Evolutionary conservation across 2,113 vertebrate genomes (phyloP), one percentile per base, ranked within the genome.

Genomic region (Aix galericulata): DNA sequence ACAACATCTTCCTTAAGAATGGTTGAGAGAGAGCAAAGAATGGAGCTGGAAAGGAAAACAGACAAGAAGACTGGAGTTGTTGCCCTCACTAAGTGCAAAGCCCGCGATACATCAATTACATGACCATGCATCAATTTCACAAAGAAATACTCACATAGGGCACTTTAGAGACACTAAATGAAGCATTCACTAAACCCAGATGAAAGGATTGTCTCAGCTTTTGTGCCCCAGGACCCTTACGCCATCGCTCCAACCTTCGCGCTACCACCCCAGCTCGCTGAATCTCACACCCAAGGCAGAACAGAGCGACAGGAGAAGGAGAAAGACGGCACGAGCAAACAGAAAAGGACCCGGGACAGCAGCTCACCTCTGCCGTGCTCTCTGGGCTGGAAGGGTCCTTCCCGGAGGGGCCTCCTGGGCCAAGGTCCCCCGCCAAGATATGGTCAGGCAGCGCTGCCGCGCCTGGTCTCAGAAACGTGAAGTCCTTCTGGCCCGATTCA

Each of bases 361-460:
- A 59, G 53, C 91, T 95, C 81, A 97, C 95, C 94, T 92, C 79
- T 18, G 25, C n/a, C 6, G 60, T 92, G 29, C 22, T 58, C 22
- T 16, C 52, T 5, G 63, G 7, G 22, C 36, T 52, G 7, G 56
- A 16, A 63, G 21, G 10, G 11, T 86, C 82, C 34, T 64, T 88
- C 22, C 6, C 38, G 22, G 66, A 82, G 6, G 22, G 55, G 93
- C 22, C 25, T 17, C 34, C 81, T 50, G 82, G 69, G 25, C 3
- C 7, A 0, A 66, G 72, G 12, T 86, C 75, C 9, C 52, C 23
- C 1, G 29, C 29, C 17, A 69, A 15, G 6, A 93, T 7, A 62
- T 0, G 32, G 14, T 92, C 44, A 66, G 86, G 56, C 8, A 72
- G 9, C 1, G 42, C 74, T 66, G 63, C 80, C 2, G n/a, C 10